Base-by-base conservation (phyloP, 2,797 vertebrate species). In the Alcedo quadribrachys region DNA sequence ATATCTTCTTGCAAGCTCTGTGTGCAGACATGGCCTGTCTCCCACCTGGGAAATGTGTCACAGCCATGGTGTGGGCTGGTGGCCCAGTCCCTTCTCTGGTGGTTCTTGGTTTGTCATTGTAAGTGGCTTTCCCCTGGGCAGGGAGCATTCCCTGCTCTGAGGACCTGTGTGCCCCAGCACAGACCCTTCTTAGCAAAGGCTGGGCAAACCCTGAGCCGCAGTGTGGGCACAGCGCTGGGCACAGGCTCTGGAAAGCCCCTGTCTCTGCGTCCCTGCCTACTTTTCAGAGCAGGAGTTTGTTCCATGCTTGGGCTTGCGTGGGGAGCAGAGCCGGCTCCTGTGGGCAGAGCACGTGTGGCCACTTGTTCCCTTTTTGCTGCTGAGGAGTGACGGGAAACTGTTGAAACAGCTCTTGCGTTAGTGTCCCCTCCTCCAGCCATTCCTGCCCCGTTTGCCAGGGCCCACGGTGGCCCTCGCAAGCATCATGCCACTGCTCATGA, bases 331-430 rank as follows among this genome's bases (percentile, higher is more conserved):
- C 15, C 1, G 15, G 45, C 84, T 86, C 62, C 60, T 74, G 86
- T 2, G 58, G 92, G 85, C 85, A 87, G 81, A 82, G 50, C 51
- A 18, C 30, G 42, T 0, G 32, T 0, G 3, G 75, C 46, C 8
- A 0, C 90, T 51, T 85, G 20, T 96, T 96, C 95, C 91, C 32
- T 12, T 96, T 96, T 95, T 65, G 43, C 85, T 53, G 43, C 61
- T 0, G 30, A 74, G 53, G 75, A 88, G 75, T 8, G 5, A 3
- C n/a, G 51, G 73, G 67, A 60, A 92, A 15, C 58, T 71, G 77
- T 80, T 76, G 92, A 81, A 89, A 78, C 16, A 21, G 80, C 48
- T 95, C 76, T 94, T 96, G 92, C 80, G 0, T 75, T 83, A 54
- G 16, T 1, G 15, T 86, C 42, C n/a, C 61, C 45, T 89, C 53